phyloP scores from a whole-genome alignment of 2,113 vertebrate genomes.

The human region GRCh38 chr12:86837501-86838000 shows the following conservation, averaged over 20 bases:
- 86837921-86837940: conserved; percentile 8
- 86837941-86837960: conserved; percentile 39
- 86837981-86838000: neutral
- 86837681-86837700: neutral
- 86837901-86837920: conserved; percentile 48
- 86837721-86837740: neutral
- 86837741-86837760: neutral
- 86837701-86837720: neutral
- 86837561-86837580: neutral
- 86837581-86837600: neutral
- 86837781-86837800: neutral
- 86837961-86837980: conserved; percentile 2
- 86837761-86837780: neutral
- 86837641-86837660: neutral
- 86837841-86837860: neutral
- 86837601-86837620: neutral
- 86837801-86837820: neutral
- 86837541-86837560: neutral
- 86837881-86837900: neutral
- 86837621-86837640: neutral
- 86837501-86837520: conserved; percentile 46
- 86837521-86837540: neutral
- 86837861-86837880: neutral
- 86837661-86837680: neutral
- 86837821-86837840: neutral